Evolutionary conservation across 2,888 invertebrate species (phyloP).

Genomic region (Rugalucina vietnamica): DNA sequence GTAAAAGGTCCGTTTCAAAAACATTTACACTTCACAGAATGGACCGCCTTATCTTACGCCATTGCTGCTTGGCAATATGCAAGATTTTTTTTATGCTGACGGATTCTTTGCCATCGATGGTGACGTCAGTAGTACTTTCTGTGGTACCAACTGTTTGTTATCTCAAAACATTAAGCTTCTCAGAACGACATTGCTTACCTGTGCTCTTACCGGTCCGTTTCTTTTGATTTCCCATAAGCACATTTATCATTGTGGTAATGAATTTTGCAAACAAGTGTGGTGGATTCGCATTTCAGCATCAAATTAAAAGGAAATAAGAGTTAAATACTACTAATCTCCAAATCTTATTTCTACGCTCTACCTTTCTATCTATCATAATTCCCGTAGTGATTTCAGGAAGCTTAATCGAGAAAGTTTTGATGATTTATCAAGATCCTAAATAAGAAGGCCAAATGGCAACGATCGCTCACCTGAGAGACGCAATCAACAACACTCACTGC

Average conservation of each 20-base stretch:
- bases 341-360: conserved; percentile 11
- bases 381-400: neutral
- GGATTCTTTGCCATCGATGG: too few species aligned
- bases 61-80: too few species aligned
- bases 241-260: conserved; percentile 49
- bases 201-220: conserved; percentile 47
- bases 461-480: too few species aligned
- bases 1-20: too few species aligned
- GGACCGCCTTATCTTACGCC: too few species aligned
- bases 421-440: too few species aligned
- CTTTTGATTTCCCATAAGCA: conserved; percentile 52
- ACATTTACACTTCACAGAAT: too few species aligned
- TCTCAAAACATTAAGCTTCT: conserved; percentile 47
- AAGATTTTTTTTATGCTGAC: too few species aligned
- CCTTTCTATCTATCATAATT: conserved; percentile 4
- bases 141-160: conserved; percentile 46
- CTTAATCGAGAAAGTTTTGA: neutral
- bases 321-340: conserved; percentile 4
- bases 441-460: too few species aligned
- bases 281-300: conserved; percentile 6
- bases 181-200: conserved; percentile 54
- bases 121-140: too few species aligned
- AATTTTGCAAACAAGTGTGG: conserved; percentile 44
- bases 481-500: too few species aligned
- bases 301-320: conserved; percentile 16